phyloP scores from a whole-genome alignment of 2,797 vertebrate species.

The Gallinago stenura region DNA sequence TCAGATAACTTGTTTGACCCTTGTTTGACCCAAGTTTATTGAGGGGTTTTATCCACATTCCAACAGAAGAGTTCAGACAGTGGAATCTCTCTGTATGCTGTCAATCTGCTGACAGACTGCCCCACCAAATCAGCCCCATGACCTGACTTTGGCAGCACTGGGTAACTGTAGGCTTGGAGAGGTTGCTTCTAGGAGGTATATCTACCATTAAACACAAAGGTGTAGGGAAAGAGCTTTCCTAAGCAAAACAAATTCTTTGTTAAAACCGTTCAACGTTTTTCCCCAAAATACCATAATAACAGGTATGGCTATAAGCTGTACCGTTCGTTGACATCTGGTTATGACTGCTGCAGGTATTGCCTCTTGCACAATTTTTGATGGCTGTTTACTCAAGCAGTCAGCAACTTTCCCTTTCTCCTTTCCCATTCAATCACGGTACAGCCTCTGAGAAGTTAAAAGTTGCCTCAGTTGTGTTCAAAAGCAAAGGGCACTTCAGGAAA shows the following conservation, averaged over 20 bases:
- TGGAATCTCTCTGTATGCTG: background rate
- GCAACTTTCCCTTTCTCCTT: conserved; percentile 1
- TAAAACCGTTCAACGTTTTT: background rate
- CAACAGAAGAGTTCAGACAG: background rate
- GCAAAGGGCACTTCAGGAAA: background rate
- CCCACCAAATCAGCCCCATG: fast-evolving
- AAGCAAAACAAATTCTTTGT: background rate
- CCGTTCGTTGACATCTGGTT: background rate
- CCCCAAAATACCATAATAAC: background rate
- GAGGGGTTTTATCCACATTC: conserved; percentile 18
- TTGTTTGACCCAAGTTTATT: background rate
- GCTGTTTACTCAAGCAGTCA: background rate
- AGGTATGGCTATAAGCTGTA: background rate
- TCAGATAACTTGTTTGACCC: background rate
- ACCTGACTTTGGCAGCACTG: background rate
- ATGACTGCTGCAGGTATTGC: background rate
- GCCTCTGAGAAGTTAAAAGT: background rate
- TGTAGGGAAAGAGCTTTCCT: background rate
- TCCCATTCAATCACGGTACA: background rate
- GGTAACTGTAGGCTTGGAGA: background rate
- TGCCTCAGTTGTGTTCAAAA: background rate
- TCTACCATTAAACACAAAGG: background rate
- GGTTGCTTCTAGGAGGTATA: background rate
- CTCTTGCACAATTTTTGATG: background rate
- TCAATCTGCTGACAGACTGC: background rate